A percentile compares a stretch with the other conserved stretches of the same genome.
phyloP scores from a whole-genome alignment of 1,140 invertebrate genomes.

The Bombus impatiens region DNA sequence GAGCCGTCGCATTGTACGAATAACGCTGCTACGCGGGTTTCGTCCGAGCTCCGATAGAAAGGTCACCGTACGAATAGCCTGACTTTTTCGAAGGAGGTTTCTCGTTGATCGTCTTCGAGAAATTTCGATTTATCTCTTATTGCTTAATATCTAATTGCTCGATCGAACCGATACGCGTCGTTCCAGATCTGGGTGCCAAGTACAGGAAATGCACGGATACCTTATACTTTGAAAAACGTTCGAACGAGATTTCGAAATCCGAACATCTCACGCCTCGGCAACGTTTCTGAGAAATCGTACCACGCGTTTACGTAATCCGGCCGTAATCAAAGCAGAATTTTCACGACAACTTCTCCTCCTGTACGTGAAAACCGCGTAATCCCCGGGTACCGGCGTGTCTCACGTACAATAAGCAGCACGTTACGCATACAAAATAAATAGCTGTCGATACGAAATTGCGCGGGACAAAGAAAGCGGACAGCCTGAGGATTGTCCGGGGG shows the following conservation, averaged over 20 bases:
- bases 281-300: neutral
- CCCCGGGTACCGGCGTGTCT: conserved; percentile 61
- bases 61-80: neutral
- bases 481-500: neutral
- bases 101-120: neutral
- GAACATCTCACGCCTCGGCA: neutral
- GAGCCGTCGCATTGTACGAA: neutral
- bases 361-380: conserved; percentile 65
- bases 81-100: neutral
- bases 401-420: conserved; percentile 68
- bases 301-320: conserved; percentile 41
- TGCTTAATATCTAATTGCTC: too few species aligned
- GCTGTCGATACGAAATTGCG: conserved; percentile 38
- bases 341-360: conserved; percentile 9
- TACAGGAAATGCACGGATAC: too few species aligned
- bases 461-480: neutral
- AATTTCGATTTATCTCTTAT: neutral
- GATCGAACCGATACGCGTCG: neutral
- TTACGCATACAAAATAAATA: conserved; percentile 64
- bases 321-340: conserved; percentile 48
- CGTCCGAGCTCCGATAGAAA: neutral
- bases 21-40: neutral
- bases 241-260: neutral
- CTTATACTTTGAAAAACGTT: neutral
- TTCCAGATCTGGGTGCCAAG: neutral